These are phyloP conservation scores for Cheilosia vulpina DNA, from an alignment of 2,888 invertebrate species.

Conservation along the genomic window DNA sequence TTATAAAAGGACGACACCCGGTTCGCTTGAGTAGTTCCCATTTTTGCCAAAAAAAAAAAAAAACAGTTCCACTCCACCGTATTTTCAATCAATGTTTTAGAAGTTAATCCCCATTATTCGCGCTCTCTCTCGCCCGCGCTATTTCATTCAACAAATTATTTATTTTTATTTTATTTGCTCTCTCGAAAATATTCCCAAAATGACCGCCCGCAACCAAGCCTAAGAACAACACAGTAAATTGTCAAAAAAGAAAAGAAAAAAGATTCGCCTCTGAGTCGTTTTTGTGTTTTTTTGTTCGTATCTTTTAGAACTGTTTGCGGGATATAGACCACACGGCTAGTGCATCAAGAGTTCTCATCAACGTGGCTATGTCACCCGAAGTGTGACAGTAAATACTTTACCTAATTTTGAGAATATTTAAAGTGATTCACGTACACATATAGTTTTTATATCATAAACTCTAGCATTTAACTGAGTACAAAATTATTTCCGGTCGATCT, in stretches of 20 bases:
- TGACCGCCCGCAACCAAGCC: conserved; percentile 17
- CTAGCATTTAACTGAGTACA: conserved; percentile 68
- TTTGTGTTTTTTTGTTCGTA: conserved; percentile 15
- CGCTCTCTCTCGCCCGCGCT: conserved; percentile 9
- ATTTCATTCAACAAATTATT: conserved; percentile 44
- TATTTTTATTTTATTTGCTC: conserved; percentile 55
- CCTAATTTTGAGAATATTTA: conserved; percentile 40
- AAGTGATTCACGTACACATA: conserved; percentile 4
- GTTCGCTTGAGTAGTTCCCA: too few species aligned
- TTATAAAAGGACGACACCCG: too few species aligned
- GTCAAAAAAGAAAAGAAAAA: conserved; percentile 45
- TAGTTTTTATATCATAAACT: conserved; percentile 12
- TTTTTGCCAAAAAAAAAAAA: too few species aligned
- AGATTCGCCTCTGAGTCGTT: conserved; percentile 8
- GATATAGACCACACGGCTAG: conserved; percentile 56
- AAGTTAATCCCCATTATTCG: conserved; percentile 39
- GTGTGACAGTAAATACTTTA: conserved; percentile 62
- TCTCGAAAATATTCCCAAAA: conserved; percentile 24
- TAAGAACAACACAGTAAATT: conserved; percentile 44
- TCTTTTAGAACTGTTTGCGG: conserved; percentile 29
- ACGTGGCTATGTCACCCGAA: conserved; percentile 65
- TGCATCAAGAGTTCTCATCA: conserved; percentile 70
- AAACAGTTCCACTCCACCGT: neutral
- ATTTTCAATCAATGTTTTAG: conserved; percentile 16
- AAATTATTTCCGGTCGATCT: conserved; percentile 59